A percentile compares a stretch with the other conserved stretches of the same genome.
phyloP scores from a whole-genome alignment of 2,888 invertebrate genomes.

The Gymnoscelis rufifasciata region DNA sequence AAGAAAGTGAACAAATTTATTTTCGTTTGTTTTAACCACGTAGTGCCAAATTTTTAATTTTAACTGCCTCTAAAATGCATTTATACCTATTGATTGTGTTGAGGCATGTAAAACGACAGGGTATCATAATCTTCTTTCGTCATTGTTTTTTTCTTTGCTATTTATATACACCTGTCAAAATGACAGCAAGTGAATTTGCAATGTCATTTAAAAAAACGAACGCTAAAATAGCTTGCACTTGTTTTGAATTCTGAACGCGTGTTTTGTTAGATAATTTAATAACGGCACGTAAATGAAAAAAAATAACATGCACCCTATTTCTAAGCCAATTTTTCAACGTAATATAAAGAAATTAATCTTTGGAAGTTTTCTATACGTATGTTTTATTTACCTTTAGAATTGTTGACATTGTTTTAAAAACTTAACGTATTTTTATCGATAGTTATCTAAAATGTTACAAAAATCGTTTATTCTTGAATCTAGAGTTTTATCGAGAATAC shows the following conservation, averaged over 20 bases:
- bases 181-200: conserved; percentile 8
- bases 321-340: conserved; percentile 14
- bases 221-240: conserved; percentile 5
- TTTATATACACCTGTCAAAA: conserved; percentile 12
- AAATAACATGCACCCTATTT: conserved; percentile 15
- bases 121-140: conserved; percentile 54
- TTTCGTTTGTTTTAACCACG: conserved; percentile 40
- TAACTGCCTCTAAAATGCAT: conserved; percentile 49
- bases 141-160: conserved; percentile 18
- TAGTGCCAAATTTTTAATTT: conserved; percentile 49
- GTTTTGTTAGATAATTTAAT: conserved; percentile 6
- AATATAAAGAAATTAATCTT: neutral
- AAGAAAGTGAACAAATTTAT: conserved; percentile 31
- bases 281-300: conserved; percentile 16
- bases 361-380: neutral
- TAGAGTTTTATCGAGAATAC: conserved; percentile 1
- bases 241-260: neutral
- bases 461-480: conserved; percentile 8
- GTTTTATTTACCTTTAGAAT: conserved; percentile 2
- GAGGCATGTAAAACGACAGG: conserved; percentile 70
- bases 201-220: conserved; percentile 3
- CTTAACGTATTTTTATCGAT: conserved; percentile 12
- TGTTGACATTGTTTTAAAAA: conserved; percentile 12
- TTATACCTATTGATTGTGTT: conserved; percentile 46
- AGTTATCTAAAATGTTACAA: neutral